phyloP scores from a whole-genome alignment of 2,888 invertebrate species.

The Theretra japonica region DNA sequence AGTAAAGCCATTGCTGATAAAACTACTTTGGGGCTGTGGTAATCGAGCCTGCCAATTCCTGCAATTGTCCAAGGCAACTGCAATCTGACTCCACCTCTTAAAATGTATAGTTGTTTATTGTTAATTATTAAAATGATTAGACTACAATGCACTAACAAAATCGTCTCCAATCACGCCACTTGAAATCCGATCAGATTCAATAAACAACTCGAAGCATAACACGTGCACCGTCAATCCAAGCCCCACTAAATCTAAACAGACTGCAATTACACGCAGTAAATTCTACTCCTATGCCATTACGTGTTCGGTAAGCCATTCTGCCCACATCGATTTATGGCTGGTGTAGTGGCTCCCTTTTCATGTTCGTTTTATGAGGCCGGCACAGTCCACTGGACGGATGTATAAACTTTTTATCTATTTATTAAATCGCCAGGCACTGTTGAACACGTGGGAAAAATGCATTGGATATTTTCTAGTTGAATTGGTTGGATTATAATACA shows the following conservation, averaged over 20 bases:
- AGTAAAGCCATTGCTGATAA: too few species aligned
- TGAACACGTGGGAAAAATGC: constrained; percentile 26
- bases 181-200: neutral
- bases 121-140: too few species aligned
- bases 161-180: neutral
- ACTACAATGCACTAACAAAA: neutral
- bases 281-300: constrained; percentile 17
- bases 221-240: neutral
- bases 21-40: too few species aligned
- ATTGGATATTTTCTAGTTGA: constrained; percentile 6
- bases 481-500: neutral
- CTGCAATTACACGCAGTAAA: constrained; percentile 30
- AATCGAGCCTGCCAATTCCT: too few species aligned
- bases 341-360: constrained; percentile 40
- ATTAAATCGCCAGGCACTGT: constrained; percentile 29
- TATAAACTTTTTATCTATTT: constrained; percentile 34
- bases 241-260: constrained; percentile 15
- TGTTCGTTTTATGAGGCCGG: constrained; percentile 39
- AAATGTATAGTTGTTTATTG: too few species aligned
- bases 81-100: too few species aligned
- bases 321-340: constrained; percentile 38
- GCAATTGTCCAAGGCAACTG: too few species aligned
- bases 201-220: neutral
- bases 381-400: constrained; percentile 27
- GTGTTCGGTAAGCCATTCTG: constrained; percentile 13